Evolutionary conservation across 2,797 vertebrate genomes (phyloP).

Genomic region (Cuniculus paca): DNA sequence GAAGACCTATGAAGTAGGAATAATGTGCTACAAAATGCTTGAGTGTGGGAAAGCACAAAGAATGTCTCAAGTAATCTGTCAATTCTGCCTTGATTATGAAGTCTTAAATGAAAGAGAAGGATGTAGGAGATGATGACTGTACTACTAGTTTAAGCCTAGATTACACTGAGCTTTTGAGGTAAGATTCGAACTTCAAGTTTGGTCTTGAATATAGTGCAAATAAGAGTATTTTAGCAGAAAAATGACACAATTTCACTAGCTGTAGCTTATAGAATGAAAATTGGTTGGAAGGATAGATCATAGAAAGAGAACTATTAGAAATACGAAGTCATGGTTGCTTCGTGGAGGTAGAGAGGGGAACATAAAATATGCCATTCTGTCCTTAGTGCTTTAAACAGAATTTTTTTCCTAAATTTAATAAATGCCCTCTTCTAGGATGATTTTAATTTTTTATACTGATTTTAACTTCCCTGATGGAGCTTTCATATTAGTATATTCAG

Average conservation of each 20-base stretch:
- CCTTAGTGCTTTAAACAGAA: neutral
- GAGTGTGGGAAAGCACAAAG: neutral
- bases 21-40: neutral
- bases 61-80: neutral
- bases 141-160: neutral
- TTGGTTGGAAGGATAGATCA: neutral
- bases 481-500: neutral
- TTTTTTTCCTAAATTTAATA: neutral
- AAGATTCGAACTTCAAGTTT: neutral
- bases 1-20: neutral
- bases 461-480: neutral
- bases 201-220: neutral
- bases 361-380: conserved; percentile 7
- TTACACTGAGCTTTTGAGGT: neutral
- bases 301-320: neutral
- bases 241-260: neutral
- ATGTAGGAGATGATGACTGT: neutral
- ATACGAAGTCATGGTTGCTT: neutral
- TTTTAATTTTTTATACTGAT: neutral
- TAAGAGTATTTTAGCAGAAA: neutral
- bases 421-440: neutral
- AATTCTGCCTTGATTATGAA: neutral
- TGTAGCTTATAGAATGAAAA: neutral
- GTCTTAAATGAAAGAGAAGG: neutral
- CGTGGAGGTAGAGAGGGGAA: neutral